phyloP scores from a whole-genome alignment of 1,140 invertebrate species.

The Adoxophyes honmai region DNA sequence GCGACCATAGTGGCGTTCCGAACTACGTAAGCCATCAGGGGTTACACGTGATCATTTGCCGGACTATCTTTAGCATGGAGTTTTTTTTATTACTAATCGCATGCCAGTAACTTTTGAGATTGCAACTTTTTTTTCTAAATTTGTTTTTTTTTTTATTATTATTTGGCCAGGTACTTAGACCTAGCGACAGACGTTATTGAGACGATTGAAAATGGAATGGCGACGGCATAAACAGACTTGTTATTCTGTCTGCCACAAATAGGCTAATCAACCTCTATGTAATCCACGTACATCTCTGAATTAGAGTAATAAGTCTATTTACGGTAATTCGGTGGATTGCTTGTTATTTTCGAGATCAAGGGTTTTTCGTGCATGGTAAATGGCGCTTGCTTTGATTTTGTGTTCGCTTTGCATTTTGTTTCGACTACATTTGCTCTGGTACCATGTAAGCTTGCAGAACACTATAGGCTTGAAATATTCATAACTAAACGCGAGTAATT shows the following conservation, averaged over 20 bases:
- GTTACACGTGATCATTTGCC: constrained; percentile 61
- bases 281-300: background rate
- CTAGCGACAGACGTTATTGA: too few relatives aligned
- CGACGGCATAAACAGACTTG: background rate
- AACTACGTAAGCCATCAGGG: constrained; percentile 31
- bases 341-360: background rate
- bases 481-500: too few relatives aligned
- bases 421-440: too few relatives aligned
- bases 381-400: background rate
- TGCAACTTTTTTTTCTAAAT: too few relatives aligned
- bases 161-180: too few relatives aligned
- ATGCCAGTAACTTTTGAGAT: constrained; percentile 25
- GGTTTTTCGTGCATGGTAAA: background rate
- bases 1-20: background rate
- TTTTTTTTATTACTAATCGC: constrained; percentile 33
- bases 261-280: background rate
- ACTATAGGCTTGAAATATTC: too few relatives aligned
- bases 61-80: constrained; percentile 42
- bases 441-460: too few relatives aligned
- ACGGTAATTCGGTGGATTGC: too few relatives aligned
- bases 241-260: background rate
- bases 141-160: too few relatives aligned
- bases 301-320: background rate
- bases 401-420: constrained; percentile 1
- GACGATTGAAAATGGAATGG: too few relatives aligned